Evolutionary conservation across 2,113 vertebrate species (phyloP), one percentile per base, ranked within the genome.

Genomic region (Limnothrissa miodon): DNA sequence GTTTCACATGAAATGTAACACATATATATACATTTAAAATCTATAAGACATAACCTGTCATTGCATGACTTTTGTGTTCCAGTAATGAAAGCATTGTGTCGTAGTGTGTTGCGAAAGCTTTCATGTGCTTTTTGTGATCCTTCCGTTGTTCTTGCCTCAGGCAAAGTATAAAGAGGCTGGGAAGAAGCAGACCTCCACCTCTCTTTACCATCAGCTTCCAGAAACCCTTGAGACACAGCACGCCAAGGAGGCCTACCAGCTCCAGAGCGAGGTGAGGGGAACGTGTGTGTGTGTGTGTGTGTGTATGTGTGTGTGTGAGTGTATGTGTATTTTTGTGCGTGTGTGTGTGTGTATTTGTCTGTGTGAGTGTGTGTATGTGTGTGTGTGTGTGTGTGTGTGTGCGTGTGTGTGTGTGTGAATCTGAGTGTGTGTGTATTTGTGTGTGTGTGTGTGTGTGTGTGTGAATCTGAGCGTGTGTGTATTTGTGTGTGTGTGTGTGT

Each of bases 201-300:
- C 91, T 83, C 89, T 96, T 7, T 96, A 96, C 86, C 93, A 93
- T 81, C 92, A 90, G 90, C 95, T 96, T 93, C 95, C 95, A 42
- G 94, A 95, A 48, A 96, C 96, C 70, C 93, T 94, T 23, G 95
- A 96, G 83, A 97, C 93, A n/a, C 94, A 93, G 19, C 95, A 96
- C 84, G 95, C 95, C 1, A 94, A 92, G 91, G 92, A 96, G 90
- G 86, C 94, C 29, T 92, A 92, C 0, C 92, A 95, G 74, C 92
- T 96, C 81, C 95, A 95, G 93, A 97, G 96, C 87, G 91, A 95
- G 95, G 96, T 97, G 89, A 33, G 80, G 39, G 39, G 9, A 5
- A 44, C 2, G 36, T 33, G n/a, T 82, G 81, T 70, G 66, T 70
- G 66, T 36, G 66, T 66, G 7, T 19, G 17, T 56, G 53, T 56